Base-by-base conservation (phyloP, 2,888 invertebrate genomes). In the Macropis europaea region DNA sequence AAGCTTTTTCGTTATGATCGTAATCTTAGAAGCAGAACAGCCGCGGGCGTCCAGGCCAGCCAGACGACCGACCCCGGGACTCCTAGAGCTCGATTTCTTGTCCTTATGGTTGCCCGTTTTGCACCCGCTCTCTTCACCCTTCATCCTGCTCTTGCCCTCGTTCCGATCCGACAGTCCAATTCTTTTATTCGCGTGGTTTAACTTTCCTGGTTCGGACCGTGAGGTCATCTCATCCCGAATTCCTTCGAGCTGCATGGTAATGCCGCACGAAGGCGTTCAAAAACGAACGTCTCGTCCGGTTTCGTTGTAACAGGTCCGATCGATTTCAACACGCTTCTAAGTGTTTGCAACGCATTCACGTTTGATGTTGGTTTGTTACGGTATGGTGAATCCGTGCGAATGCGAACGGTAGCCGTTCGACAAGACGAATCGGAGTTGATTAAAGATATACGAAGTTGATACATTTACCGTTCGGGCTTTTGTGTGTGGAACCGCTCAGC, bases 1-100 rank as follows among this genome's bases (percentile, higher is more conserved):
- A 82, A 80, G 81, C 79, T 82, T 87, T 86, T 88, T 87, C 84
- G 84, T 87, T 87, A 85, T 82, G 87, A 87, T 87, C 82, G 84
- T 86, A 85, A 87, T 88, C 87, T 87, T 78, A 77, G 80, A 83
- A 84, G 79, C 85, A 82, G 84, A 86, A 79, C 82, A 81, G 83
- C 84, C 82, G 71, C 73, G 80, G 84, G 84, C 84, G 66, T 82
- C 77, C 73, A 73, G 81, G 84, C 82, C 80, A 66, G 61, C 73
- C 76, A 59, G 72, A 77, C 80, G 76, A 79, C 76, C 70, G 77
- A 66, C 47, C 59, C 75, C 72, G 72, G 28, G 43, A 69, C 73
- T 63, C 42, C 69, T 60, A 73, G 59, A 54, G 69, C 76, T 77
- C 77, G 61, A 66, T 76, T 68, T 75, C 75, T 78, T 69, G 34